Base-by-base conservation (phyloP, 2,888 invertebrate genomes). In the Oligia strigilis region DNA sequence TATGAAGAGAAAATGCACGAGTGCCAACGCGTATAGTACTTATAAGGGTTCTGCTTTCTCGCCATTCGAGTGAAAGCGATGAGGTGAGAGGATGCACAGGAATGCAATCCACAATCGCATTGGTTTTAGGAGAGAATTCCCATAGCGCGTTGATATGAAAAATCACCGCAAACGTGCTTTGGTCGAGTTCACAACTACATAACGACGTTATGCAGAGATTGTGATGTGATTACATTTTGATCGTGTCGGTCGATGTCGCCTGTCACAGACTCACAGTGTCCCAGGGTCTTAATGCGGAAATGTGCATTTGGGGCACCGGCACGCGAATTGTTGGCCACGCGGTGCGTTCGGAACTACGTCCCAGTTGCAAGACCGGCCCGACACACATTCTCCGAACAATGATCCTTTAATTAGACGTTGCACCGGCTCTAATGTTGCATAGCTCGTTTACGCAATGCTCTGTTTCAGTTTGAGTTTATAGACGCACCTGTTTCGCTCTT, bases 331-430 rank as follows among this genome's bases (percentile, higher is more conserved):
- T 92, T 93, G 92, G 91, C 91, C 90, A 90, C 91, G 90, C 91
- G 90, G 89, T 81, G 87, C 88, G 90, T 91, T 93, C 93, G 93
- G 93, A 93, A 94, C 94, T 91, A 92, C 91, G 93, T 87, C 92
- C 94, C 91, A 92, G 87, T 92, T 93, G 88, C 90, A 84, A 91
- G 90, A 88, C 86, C 87, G 88, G 87, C 88, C 90, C 93, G 93
- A 92, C 93, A 92, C 90, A 93, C 91, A 93, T 93, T 92, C 91
- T 91, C 89, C 88, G 88, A 92, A 91, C 93, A 93, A 92, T 92
- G 92, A 93, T 92, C 94, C 93, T 94, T 94, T 95, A 95, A 95
- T 95, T 95, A 94, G 94, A 94, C 89, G 89, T 90, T 89, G 91
- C 90, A 92, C 87, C 89, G 90, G 88, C 86, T 89, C 91, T 92